phyloP scores from a whole-genome alignment of 2,797 vertebrate genomes.

The Chaenodraco wilsoni region DNA sequence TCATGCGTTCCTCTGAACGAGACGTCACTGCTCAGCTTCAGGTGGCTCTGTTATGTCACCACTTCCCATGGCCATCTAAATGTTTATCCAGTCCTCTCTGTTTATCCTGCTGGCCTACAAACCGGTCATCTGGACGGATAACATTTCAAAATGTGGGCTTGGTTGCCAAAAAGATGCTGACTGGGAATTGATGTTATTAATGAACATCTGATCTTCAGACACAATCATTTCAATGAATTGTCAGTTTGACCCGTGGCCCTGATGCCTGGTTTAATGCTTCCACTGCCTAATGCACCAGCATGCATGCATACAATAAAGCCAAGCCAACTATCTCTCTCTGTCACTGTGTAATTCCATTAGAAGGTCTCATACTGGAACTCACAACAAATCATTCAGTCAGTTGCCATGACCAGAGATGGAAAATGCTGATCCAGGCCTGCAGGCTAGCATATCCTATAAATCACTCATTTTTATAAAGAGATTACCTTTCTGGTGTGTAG shows the following conservation, averaged over 20 bases:
- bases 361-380: not conserved
- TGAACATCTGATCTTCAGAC: not conserved
- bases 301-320: not conserved
- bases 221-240: not conserved
- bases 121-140: not conserved
- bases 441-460: conserved; percentile 13
- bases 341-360: conserved; percentile 24
- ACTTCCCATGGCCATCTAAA: not conserved
- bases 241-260: not conserved
- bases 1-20: not conserved
- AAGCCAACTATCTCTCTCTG: too few species aligned
- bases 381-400: not conserved
- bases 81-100: conserved; percentile 10
- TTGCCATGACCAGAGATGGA: not conserved
- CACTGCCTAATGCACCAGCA: not conserved
- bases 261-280: not conserved
- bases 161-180: not conserved
- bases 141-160: not conserved
- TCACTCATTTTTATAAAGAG: conserved; percentile 35
- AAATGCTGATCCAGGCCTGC: not conserved
- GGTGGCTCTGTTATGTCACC: conserved; percentile 7
- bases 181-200: too few species aligned
- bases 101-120: not conserved
- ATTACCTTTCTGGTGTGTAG: conserved; percentile 19
- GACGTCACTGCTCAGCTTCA: not conserved